Evolutionary conservation across 2,888 invertebrate species (phyloP), one percentile per base, ranked within the genome.

Genomic region (Scaptomyza polygonia): DNA sequence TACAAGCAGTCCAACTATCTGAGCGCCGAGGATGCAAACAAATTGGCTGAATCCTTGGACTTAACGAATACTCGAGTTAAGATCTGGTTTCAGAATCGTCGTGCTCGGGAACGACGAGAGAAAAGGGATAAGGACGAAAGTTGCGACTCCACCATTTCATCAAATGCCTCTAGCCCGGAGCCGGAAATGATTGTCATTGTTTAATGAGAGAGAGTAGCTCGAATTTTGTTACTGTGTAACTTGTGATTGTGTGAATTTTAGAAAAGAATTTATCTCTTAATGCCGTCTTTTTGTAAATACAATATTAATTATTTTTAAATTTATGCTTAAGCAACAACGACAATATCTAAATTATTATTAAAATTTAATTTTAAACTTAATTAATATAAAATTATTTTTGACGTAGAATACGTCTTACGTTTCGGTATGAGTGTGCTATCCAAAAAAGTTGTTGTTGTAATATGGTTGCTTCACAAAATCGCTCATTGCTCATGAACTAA

Each of bases 41-140:
- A 93, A 52, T 89, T 96, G 49, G 94, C 95, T 0, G 91, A 92
- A 6, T 88, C 92, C 45, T 90, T 96, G 42, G 92, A 94, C 44
- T 90, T 95, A 67, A 94, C 95, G 1, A 94, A 95, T 86, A 94
- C 94, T 14, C 92, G 95, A 81, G 95, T 95, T 85, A 93, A 91
- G 72, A 96, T 96, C 78, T 96, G 96, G 96, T 96, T 96, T 89
- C 96, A 96, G 93, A 96, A 96, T 90, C 93, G 96, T 45, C 93
- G 96, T 49, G 96, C 96, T 0, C 93, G 96, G 32, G 95, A 96
- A 83, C 92, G 96, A 72, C 93, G 96, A 76, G 96, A 96, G 90
- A 94, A 93, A 81, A 90, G 91, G 0, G 91, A 91, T 74, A 79
- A 78, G 49, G 88, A 90, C 27, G 89, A 90, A 48, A 84, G 76